phyloP scores from a whole-genome alignment of 2,888 invertebrate species.

The Lochmaea capreae region DNA sequence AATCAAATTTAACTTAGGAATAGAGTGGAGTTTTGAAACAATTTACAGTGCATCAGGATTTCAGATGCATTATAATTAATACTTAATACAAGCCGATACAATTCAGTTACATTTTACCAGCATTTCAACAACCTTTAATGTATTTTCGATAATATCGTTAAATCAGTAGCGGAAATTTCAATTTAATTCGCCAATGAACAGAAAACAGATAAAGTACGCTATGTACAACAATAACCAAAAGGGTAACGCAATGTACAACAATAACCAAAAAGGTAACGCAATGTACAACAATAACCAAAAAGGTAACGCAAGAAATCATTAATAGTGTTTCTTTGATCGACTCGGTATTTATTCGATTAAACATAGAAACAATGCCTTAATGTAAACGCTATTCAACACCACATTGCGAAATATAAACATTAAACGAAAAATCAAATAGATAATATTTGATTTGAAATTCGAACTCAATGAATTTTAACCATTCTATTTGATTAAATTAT shows the following conservation, averaged over 20 bases:
- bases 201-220: not conserved
- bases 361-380: not conserved
- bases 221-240: too few relatives aligned
- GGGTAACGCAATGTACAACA: too few relatives aligned
- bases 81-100: not conserved
- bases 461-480: conserved; percentile 19
- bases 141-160: not conserved
- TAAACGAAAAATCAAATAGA: conserved; percentile 20
- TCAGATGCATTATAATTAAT: not conserved
- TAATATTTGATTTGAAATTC: conserved; percentile 27
- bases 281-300: too few relatives aligned
- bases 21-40: too few relatives aligned
- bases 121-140: not conserved
- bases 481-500: conserved; percentile 28
- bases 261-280: too few relatives aligned
- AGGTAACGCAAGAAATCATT: too few relatives aligned
- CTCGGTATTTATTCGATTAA: not conserved
- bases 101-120: not conserved
- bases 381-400: not conserved
- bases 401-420: conserved; percentile 7
- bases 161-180: not conserved
- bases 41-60: not conserved
- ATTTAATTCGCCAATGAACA: not conserved
- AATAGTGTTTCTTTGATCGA: too few relatives aligned
- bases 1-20: too few relatives aligned